These are phyloP conservation scores for Drosophila pallidifrons DNA, from an alignment of 1,140 invertebrate genomes.

Conservation along the genomic window DNA sequence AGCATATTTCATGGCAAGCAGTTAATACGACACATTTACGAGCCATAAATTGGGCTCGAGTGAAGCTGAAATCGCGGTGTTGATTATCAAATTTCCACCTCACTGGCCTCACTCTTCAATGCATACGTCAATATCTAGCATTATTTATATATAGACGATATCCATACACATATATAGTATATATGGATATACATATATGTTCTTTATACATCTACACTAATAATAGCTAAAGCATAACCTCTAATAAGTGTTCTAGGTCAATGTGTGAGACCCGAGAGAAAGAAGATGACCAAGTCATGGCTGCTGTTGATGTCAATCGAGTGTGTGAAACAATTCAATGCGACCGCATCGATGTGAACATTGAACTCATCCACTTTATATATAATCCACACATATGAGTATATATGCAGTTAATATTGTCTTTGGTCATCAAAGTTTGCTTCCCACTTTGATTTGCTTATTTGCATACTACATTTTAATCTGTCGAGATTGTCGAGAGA, in stretches of 20 bases:
- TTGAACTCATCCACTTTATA: conserved; percentile 15
- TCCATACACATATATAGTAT: conserved; percentile 22
- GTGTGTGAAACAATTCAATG: conserved; percentile 25
- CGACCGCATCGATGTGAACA: background rate
- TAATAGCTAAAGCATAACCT: conserved; percentile 66
- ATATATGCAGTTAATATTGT: background rate
- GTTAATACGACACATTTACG: conserved; percentile 27
- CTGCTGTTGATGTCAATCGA: conserved; percentile 65
- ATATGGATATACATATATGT: conserved; percentile 28
- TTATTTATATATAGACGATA: conserved; percentile 11
- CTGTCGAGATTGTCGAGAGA: background rate
- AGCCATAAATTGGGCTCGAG: conserved; percentile 22
- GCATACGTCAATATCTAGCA: conserved; percentile 47
- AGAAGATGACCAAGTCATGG: conserved; percentile 46
- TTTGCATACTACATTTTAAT: conserved; percentile 17
- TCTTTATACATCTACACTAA: conserved; percentile 46
- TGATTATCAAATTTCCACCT: conserved; percentile 48
- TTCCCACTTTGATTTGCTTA: conserved; percentile 16
- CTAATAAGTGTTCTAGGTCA: conserved; percentile 78
- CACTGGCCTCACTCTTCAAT: conserved; percentile 18
- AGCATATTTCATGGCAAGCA: background rate
- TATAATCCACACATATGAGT: background rate
- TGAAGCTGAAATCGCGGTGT: conserved; percentile 8
- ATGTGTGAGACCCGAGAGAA: conserved; percentile 48
- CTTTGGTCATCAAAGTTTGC: conserved; percentile 4